Evolutionary conservation across 2,888 invertebrate species (phyloP).

Genomic region (Deilephila porcellus): DNA sequence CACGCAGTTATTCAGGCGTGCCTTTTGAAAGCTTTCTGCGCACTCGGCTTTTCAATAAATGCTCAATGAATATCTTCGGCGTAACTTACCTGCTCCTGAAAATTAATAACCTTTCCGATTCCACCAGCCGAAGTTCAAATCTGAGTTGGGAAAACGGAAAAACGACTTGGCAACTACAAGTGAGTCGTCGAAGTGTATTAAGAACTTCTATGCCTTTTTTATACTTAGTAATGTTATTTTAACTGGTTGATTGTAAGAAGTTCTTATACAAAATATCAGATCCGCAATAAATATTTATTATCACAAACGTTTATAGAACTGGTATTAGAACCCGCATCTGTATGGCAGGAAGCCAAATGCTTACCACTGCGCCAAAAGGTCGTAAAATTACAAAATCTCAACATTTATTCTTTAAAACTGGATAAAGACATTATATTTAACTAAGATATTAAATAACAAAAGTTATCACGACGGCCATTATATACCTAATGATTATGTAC

Average conservation of each 20-base stretch:
- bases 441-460: background rate
- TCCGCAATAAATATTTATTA: too few relatives aligned
- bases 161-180: background rate
- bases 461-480: background rate
- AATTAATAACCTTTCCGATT: slow-evolving; percentile 64
- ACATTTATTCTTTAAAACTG: background rate
- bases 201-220: too few relatives aligned
- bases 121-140: background rate
- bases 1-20: slow-evolving; percentile 58
- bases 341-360: too few relatives aligned
- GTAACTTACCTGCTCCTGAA: slow-evolving; percentile 54
- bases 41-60: slow-evolving; percentile 70
- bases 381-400: too few relatives aligned
- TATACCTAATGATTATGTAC: background rate
- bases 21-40: slow-evolving; percentile 66
- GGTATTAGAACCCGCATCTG: too few relatives aligned
- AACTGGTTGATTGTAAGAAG: too few relatives aligned
- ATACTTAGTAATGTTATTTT: too few relatives aligned
- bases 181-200: background rate
- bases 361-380: too few relatives aligned
- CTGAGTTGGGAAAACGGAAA: background rate
- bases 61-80: slow-evolving; percentile 57
- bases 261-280: too few relatives aligned
- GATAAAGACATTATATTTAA: background rate
- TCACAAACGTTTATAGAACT: too few relatives aligned